phyloP scores from a whole-genome alignment of 2,113 vertebrate genomes.

The Otus sunia region DNA sequence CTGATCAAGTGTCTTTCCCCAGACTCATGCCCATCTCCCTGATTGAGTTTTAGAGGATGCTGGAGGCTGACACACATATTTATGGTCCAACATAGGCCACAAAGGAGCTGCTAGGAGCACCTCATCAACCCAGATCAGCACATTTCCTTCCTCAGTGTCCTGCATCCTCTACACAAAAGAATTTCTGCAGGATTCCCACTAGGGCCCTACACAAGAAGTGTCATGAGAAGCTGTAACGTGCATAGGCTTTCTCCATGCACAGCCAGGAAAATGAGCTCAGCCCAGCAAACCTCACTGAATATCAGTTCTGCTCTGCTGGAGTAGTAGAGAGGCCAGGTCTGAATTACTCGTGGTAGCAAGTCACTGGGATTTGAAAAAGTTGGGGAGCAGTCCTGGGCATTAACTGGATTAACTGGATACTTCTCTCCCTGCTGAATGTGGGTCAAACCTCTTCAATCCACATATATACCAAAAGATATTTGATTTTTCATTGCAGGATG shows the following conservation, averaged over 20 bases:
- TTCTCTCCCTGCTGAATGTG: not conserved
- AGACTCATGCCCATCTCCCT: not conserved
- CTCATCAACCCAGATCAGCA: not conserved
- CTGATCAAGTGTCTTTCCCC: not conserved
- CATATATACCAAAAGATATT: too few relatives aligned
- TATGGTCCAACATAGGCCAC: not conserved
- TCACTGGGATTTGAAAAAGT: not conserved
- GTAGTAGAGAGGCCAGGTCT: not conserved
- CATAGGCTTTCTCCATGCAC: not conserved
- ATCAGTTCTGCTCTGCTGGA: not conserved
- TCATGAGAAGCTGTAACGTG: not conserved
- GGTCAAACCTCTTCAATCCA: not conserved
- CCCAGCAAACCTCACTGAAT: not conserved
- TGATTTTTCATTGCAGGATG: not conserved
- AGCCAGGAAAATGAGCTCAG: not conserved
- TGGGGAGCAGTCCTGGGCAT: not conserved
- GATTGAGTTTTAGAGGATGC: not conserved
- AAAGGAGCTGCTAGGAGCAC: not conserved
- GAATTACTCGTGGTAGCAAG: not conserved
- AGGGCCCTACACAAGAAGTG: not conserved
- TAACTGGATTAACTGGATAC: not conserved
- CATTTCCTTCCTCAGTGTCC: not conserved
- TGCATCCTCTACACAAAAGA: not conserved
- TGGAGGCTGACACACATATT: not conserved
- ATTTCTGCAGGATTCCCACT: not conserved